Conservation (phyloP, 1,140 invertebrate species). For the Ctenoplectra terminalis region DNA sequence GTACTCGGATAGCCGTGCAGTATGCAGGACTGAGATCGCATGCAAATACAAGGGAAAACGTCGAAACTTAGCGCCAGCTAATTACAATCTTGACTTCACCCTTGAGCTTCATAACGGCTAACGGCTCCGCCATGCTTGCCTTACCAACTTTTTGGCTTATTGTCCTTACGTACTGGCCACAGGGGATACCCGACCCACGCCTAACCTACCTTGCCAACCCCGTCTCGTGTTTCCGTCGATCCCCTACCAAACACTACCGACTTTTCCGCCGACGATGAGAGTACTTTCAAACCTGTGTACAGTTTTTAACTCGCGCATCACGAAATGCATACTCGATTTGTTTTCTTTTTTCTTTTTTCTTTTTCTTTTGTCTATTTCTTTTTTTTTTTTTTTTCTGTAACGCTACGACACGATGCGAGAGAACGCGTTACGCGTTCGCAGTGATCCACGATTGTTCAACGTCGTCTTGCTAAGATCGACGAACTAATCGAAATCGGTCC, state of each 20-base stretch:
- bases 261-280: slow-evolving; percentile 26
- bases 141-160: slow-evolving; percentile 81
- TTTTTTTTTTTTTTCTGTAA: too few relatives aligned
- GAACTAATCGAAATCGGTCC: too few relatives aligned
- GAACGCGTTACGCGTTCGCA: too few relatives aligned
- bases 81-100: slow-evolving; percentile 82
- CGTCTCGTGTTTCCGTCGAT: slow-evolving; percentile 1
- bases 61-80: slow-evolving; percentile 80
- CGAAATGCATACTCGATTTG: slow-evolving; percentile 27
- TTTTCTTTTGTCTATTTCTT: too few relatives aligned
- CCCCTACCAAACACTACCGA: slow-evolving; percentile 21
- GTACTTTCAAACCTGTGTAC: slow-evolving; percentile 62
- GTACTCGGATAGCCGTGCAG: background rate
- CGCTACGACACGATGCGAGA: too few relatives aligned
- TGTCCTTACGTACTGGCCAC: slow-evolving; percentile 81
- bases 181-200: slow-evolving; percentile 72
- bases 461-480: too few relatives aligned
- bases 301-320: slow-evolving; percentile 50
- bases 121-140: slow-evolving; percentile 70
- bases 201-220: slow-evolving; percentile 31
- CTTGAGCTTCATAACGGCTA: slow-evolving; percentile 81
- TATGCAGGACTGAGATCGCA: slow-evolving; percentile 53
- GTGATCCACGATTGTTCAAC: too few relatives aligned
- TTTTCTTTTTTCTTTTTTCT: too few relatives aligned
- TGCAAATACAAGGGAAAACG: slow-evolving; percentile 79